phyloP scores from a whole-genome alignment of 2,888 invertebrate genomes.

The Sthenelais limicola region DNA sequence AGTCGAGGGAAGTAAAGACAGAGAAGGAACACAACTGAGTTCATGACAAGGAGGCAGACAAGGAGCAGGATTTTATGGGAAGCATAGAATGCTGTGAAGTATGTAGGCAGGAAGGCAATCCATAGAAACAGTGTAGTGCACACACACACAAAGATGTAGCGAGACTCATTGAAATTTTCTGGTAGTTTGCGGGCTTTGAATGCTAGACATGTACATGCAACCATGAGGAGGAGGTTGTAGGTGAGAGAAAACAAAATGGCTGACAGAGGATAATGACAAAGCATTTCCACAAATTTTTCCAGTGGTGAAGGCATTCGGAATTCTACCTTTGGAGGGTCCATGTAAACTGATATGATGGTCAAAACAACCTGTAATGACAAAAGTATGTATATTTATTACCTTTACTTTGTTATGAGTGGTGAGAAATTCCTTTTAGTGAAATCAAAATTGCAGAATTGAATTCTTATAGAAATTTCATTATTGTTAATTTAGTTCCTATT shows the following conservation, averaged over 20 bases:
- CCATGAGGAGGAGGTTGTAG: slow-evolving; percentile 60
- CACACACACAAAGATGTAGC: slow-evolving; percentile 46
- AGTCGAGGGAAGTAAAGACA: slow-evolving; percentile 63
- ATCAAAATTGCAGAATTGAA: no score
- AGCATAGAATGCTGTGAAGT: slow-evolving; percentile 47
- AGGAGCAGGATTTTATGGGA: slow-evolving; percentile 44
- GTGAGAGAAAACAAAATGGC: slow-evolving; percentile 56
- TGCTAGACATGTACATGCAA: slow-evolving; percentile 45
- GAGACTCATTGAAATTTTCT: slow-evolving; percentile 48
- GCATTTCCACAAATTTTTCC: slow-evolving; percentile 57
- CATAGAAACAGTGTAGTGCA: slow-evolving; percentile 46
- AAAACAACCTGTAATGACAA: slow-evolving; percentile 30
- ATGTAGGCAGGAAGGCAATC: slow-evolving; percentile 46
- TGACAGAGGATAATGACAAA: slow-evolving; percentile 56
- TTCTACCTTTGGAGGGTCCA: slow-evolving; percentile 36
- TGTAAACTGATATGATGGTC: slow-evolving; percentile 5
- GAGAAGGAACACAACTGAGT: slow-evolving; percentile 56
- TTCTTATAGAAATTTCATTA: no score
- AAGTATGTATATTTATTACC: no score
- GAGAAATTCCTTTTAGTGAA: no score
- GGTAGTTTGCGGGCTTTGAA: slow-evolving; percentile 46
- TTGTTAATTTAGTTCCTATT: neutral
- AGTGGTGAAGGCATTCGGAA: slow-evolving; percentile 56
- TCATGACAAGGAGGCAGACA: slow-evolving; percentile 56
- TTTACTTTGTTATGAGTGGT: no score